Evolutionary conservation across 2,113 vertebrate species (phyloP), one percentile per base, ranked within the genome.

Genomic region (Caranx melampygus): DNA sequence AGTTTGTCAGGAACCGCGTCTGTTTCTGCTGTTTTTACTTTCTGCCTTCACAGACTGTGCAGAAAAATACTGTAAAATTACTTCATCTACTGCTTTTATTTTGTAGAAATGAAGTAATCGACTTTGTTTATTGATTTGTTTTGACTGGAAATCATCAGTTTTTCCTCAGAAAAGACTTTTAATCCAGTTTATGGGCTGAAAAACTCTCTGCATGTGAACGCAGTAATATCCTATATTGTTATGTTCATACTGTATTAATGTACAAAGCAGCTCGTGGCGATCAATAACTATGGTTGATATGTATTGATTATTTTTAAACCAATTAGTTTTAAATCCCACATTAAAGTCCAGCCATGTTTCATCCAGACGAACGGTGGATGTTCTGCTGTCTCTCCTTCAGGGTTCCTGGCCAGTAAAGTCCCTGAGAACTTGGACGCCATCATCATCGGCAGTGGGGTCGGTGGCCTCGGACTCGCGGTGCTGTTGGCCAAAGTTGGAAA

Each of bases 391-490:
- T 6, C 8, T 2, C 2, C 14, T 81, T 0, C 54, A 99, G 97
- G 91, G 59, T 99, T 99, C 72, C 88, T 96, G 0, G 70, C 83
- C 26, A 94, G 89, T 16, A 96, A 83, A 73, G 93, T 99, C 5
- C 98, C 97, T 0, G 81, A 88, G 13, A 81, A 85, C 26, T 91
- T 97, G 51, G 97, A 98, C 35, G 97, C 95, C 26, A 74, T 99
- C 58, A 91, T 98, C 83, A 92, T 98, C 13, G 97, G 98, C 86
- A 99, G 98, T 40, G 97, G 98, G 45, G 87, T 97, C 0, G 98
- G 98, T 5, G 97, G 98, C 0, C 94, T 98, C 20, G 95, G 93
- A 0, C 87, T 95, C 0, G 98, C 96, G 0, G 96, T 94, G 0
- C 81, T 98, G 6, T 93, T 98, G 35, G 94, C 97, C 26, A 98